Percentiles rank a stretch among this genome's conserved stretches.
These are phyloP conservation scores for Idaea aversata DNA, from an alignment of 2,888 invertebrate genomes.

Conservation along the genomic window DNA sequence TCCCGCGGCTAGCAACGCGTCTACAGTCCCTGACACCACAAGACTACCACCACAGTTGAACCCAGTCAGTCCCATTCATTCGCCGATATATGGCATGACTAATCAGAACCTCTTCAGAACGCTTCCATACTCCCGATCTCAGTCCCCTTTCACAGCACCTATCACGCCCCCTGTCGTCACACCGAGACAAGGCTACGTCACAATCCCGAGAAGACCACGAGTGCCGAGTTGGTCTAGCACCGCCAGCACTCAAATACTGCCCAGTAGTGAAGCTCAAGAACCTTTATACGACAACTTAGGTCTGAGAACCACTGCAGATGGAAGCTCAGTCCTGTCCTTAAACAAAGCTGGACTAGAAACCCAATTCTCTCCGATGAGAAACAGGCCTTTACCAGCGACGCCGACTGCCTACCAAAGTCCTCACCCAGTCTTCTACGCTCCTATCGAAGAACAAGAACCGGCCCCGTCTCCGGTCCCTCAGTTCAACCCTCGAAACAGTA, in stretches of 20 bases:
- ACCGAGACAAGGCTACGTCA: conserved; percentile 90
- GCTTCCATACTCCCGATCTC: conserved; percentile 88
- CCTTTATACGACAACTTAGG: conserved; percentile 94
- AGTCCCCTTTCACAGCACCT: conserved; percentile 87
- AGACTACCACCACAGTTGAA: conserved; percentile 80
- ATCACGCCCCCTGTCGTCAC: conserved; percentile 83
- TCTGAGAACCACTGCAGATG: conserved; percentile 90
- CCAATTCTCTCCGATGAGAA: conserved; percentile 81
- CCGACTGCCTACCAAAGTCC: conserved; percentile 70
- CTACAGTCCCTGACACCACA: conserved; percentile 87
- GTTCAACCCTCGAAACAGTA: conserved; percentile 71
- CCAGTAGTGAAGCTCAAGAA: conserved; percentile 81
- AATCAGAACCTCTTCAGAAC: conserved; percentile 87
- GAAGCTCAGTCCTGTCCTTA: conserved; percentile 89
- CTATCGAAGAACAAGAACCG: conserved; percentile 78
- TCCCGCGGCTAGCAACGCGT: conserved; percentile 90
- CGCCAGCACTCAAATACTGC: conserved; percentile 76
- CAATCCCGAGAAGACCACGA: conserved; percentile 90
- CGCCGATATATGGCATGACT: conserved; percentile 82
- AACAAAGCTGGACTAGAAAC: conserved; percentile 84
- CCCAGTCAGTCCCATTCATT: conserved; percentile 84
- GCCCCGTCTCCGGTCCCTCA: conserved; percentile 74
- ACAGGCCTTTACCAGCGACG: conserved; percentile 83
- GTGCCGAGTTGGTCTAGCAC: conserved; percentile 90
- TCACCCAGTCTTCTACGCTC: conserved; percentile 70